Percentiles rank a stretch among this genome's conserved stretches.
Evolutionary conservation across 2,113 vertebrate species (phyloP).

Genomic region (Phasianus colchicus): DNA sequence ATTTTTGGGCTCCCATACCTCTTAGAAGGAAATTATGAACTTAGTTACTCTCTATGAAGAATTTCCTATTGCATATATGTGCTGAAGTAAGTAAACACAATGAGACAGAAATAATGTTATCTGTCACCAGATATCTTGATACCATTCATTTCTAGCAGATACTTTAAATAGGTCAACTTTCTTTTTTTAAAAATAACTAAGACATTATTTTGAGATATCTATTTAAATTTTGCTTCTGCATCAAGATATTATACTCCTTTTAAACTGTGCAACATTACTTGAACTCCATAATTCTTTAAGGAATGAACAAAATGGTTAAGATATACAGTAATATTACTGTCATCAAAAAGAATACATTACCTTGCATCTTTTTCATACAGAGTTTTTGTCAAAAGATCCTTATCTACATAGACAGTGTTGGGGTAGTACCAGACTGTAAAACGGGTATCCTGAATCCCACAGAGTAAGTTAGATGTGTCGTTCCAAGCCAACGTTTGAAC

Average conservation of each 20-base stretch:
- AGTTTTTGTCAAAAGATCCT: constrained; percentile 91
- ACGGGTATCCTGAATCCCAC: constrained; percentile 90
- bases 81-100: background rate
- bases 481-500: constrained; percentile 94
- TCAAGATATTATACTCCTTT: background rate
- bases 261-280: rapidly evolving
- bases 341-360: constrained; percentile 66
- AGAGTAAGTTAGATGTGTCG: constrained; percentile 90
- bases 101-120: background rate
- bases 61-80: background rate
- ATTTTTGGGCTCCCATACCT: background rate
- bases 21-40: background rate
- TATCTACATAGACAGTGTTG: constrained; percentile 89
- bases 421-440: constrained; percentile 95
- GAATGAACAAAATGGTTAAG: background rate
- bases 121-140: rapidly evolving
- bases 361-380: constrained; percentile 89
- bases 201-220: rapidly evolving
- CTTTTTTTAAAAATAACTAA: background rate
- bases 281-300: background rate
- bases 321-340: background rate
- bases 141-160: rapidly evolving
- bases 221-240: background rate
- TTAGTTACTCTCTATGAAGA: background rate
- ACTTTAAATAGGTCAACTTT: background rate